A percentile compares a stretch with the other conserved stretches of the same genome.
Evolutionary conservation across 2,113 vertebrate species (phyloP).

Genomic region (Equus quagga): DNA sequence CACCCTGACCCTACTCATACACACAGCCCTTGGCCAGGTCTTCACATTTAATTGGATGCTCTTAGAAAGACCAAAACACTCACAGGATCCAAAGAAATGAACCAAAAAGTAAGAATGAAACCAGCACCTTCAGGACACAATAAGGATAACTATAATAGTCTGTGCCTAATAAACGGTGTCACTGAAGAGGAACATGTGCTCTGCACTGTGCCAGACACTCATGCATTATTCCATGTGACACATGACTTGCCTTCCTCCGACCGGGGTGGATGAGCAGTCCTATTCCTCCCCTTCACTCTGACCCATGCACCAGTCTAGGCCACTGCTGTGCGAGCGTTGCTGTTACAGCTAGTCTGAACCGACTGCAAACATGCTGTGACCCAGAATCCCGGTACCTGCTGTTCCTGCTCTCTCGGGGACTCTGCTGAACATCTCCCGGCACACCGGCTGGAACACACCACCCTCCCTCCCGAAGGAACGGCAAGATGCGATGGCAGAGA

Average conservation of each 20-base stretch:
- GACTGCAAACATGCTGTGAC: neutral
- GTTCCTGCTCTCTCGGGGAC: neutral
- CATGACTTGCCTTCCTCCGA: neutral
- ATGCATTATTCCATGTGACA: neutral
- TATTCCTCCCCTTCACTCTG: neutral
- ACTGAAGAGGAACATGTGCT: neutral
- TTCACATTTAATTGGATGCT: neutral
- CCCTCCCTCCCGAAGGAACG: neutral
- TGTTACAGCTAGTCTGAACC: neutral
- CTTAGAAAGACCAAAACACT: neutral
- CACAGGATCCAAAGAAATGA: neutral
- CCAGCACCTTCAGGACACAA: too few relatives aligned
- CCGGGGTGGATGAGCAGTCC: neutral
- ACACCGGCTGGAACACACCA: neutral
- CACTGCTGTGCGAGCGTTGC: neutral
- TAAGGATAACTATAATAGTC: fast-evolving
- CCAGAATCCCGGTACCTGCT: slow-evolving; percentile 41
- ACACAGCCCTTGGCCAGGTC: neutral
- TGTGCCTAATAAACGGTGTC: neutral
- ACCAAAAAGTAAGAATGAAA: neutral
- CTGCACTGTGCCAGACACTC: neutral
- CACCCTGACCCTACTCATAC: neutral
- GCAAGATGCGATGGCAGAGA: slow-evolving; percentile 35
- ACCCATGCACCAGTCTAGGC: neutral
- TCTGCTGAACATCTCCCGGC: neutral